Base-by-base conservation (phyloP, 2,113 vertebrate genomes). In the Sylvia atricapilla region DNA sequence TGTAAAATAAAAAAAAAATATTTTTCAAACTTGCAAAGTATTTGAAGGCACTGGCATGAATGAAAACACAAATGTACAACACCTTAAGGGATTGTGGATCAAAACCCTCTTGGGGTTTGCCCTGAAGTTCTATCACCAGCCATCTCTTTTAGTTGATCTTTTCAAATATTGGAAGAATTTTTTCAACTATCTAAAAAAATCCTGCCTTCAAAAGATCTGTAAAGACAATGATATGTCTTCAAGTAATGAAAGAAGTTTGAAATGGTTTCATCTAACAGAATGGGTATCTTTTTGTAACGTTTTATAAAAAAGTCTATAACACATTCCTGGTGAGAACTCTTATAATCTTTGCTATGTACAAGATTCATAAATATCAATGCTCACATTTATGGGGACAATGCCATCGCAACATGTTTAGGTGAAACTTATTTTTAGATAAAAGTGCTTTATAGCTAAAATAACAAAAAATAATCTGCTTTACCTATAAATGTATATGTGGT, bases 91-190 rank as follows among this genome's bases (percentile, higher is more conserved):
- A 83, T 10, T 78, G 52, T 73, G 90, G 94, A 96, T 97, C 96
- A 97, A 97, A 96, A 95, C 89, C 72, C 90, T 94, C 93, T 95
- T 81, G 87, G 86, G 96, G 93, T 87, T 97, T 93, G 75, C 89
- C 90, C 94, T 97, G 91, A 97, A 97, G 90, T 96, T 96, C 92
- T 94, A 60, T 92, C 87, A 94, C 66, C 67, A 91, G 49, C 44
- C 66, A 64, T 79, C 89, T 88, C 78, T 96, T 97, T 93, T 28
- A 93, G 87, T 19, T 89, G 76, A 81, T 94, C 93, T 93, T 96
- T 97, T 95, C 89, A 94, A 92, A 96, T 79, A 92, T 58, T 68
- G 73, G 67, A 84, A 84, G 73, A 84, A 18, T 81, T 93, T 93
- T 92, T 87, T 95, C 77, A 95, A 92, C 72, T 53, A 74, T 49